Conservation (phyloP, 2,797 vertebrate species). For the Astyanax mexicanus region DNA sequence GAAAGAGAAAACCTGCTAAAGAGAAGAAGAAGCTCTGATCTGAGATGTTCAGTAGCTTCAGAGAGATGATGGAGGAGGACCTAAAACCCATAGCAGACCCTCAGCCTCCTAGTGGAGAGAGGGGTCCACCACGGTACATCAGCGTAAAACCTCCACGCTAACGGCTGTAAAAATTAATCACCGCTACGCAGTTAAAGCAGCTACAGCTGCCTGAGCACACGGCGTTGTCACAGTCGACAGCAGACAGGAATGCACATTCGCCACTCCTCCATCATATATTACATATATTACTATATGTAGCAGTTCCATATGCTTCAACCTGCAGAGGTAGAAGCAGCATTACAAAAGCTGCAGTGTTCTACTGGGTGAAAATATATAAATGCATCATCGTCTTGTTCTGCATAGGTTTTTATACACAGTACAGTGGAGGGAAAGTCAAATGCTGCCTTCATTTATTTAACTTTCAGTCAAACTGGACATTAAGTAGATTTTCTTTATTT, state of each 20-base stretch:
- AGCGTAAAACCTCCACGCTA: background rate
- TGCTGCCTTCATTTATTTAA: no score
- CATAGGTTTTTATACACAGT: no score
- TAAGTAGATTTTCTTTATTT: no score
- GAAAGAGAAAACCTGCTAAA: background rate
- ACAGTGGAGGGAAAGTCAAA: no score
- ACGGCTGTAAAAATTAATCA: constrained; percentile 8
- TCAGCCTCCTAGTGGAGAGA: background rate
- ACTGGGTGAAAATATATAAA: background rate
- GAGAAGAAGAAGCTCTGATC: background rate
- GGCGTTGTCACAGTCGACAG: constrained; percentile 1
- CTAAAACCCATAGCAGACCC: background rate
- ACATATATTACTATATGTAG: background rate
- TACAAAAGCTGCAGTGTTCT: background rate
- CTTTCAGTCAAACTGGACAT: no score
- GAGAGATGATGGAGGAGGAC: background rate
- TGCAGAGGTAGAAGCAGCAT: background rate
- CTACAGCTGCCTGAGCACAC: constrained; percentile 12
- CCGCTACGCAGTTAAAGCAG: constrained; percentile 17
- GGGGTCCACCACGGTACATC: background rate
- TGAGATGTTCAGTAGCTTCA: background rate
- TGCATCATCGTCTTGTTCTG: no score
- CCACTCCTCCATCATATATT: background rate
- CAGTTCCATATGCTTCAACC: background rate
- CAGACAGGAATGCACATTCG: constrained; percentile 10